These are phyloP conservation scores for Dicranocentrus wangi DNA, from an alignment of 2,888 invertebrate species.

Conservation along the genomic window DNA sequence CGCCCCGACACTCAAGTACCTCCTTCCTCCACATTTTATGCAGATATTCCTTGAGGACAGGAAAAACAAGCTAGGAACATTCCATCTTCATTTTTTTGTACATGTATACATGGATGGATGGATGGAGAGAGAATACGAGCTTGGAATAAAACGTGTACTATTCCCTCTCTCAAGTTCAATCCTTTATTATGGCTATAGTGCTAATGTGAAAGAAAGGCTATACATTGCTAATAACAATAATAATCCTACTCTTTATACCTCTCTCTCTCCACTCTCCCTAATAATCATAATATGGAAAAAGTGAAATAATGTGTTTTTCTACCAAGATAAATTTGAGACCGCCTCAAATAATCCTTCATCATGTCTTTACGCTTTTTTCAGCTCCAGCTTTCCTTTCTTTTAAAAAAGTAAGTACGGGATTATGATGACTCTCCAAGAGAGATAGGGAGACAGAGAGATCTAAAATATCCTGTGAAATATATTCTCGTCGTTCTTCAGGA, in stretches of 20 bases:
- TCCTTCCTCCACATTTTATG: slow-evolving; percentile 53
- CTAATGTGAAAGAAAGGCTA: no score
- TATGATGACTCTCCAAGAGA: no score
- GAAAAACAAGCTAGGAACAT: slow-evolving; percentile 22
- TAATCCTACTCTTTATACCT: slow-evolving; percentile 15
- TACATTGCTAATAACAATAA: slow-evolving; percentile 39
- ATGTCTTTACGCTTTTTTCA: no score
- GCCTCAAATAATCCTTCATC: slow-evolving; percentile 52
- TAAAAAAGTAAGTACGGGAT: no score
- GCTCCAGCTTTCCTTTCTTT: slow-evolving; percentile 10
- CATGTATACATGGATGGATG: background rate
- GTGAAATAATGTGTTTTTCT: background rate
- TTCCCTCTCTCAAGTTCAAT: no score
- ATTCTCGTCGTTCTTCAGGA: no score
- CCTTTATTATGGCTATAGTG: no score
- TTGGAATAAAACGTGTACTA: no score
- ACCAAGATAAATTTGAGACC: slow-evolving; percentile 40
- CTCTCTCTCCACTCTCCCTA: no score
- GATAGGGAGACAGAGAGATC: no score
- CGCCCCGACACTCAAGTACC: slow-evolving; percentile 60
- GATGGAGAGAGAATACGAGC: background rate
- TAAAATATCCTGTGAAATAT: no score
- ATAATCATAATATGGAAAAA: background rate
- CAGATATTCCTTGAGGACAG: slow-evolving; percentile 56
- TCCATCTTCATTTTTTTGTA: background rate